Base-by-base conservation (phyloP, 2,888 invertebrate species). In the Pedicia rivosa region DNA sequence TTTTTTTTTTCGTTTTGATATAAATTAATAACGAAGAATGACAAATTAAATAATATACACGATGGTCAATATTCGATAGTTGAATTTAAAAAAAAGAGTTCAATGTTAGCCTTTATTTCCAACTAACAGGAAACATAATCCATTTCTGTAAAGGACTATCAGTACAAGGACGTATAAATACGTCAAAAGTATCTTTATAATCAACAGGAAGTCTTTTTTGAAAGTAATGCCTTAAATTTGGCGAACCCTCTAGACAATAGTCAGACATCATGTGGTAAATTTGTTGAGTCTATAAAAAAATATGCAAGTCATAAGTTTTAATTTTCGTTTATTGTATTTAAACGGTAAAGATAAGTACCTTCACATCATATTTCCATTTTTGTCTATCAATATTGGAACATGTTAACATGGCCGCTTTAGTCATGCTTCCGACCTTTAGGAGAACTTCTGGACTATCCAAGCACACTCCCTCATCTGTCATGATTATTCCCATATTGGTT, bases 381-480 rank as follows among this genome's bases (percentile, higher is more conserved):
- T 62, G 62, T 22, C 55, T 50, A 3, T 46, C 20, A 25, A 52
- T 53, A 17, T 44, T 42, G 6, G 47, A 41, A 40, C 61, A 61
- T 22, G 49, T 52, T n/a, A 52, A 47, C 14, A 61, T 41, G 43
- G 57, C 51, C 6, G 43, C 43, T 10, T 55, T 52, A 3, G 46
- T 45, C 3, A 46, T 43, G 14, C 46, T 48, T 17, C 49, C 51
- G 14, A 22, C 33, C 20, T 37, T 22, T 2, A 48, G 47, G 30
- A 52, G 47, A n/a, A 10, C 22, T 16, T 42, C 39, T 1, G 74
- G 72, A 15, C 74, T 74, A 50, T 90, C 86, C 39, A 91, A 62
- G 48, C 91, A 91, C 5, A 88, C 65, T 6, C 82, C 83, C 54
- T 90, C 90, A 51, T 91, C 87, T 0, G 80, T 81, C 82, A 87